Base-by-base conservation (phyloP, 2,113 vertebrate genomes). In the Perccottus glenii region DNA sequence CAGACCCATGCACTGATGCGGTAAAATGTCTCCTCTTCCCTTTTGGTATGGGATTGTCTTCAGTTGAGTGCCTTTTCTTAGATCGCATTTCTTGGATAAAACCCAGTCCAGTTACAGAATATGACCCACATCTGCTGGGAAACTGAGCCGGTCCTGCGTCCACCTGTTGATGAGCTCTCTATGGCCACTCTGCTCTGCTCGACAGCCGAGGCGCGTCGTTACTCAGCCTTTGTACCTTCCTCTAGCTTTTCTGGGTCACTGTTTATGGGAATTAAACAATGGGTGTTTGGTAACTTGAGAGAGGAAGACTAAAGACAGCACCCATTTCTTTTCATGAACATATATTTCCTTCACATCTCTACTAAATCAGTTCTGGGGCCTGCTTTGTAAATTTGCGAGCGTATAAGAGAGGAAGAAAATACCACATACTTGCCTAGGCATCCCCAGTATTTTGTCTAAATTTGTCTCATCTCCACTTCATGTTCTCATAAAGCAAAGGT, bases 401-500 rank as follows among this genome's bases (percentile, higher is more conserved):
- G 19, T 62, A 66, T 52, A 58, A 69, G 80, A 66, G 75, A 59
- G 81, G 73, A 67, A 84, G 75, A 90, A 85, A 81, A 86, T 77
- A 78, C 79, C 63, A 64, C 64, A 84, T 87, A 88, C 88, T 82
- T 91, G 90, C 77, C 82, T 78, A 86, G 85, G 86, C 85, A 90
- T 91, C 85, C 81, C 76, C 3, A 70, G 85, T 67, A 85, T 82
- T 86, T 84, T 79, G 78, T 76, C 81, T 68, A 79, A 90, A 90
- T 87, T 87, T 74, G 78, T 73, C 57, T 83, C 56, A 61, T 66
- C 69, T 78, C 82, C 82, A n/a, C n/a, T n/a, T n/a, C n/a, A 64
- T 73, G 67, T 74, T 78, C 75, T 75, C 71, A 58, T 75, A 64
- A 83, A 86, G 68, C 44, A 47, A 61, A 88, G 81, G 81, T 78